A percentile compares a stretch with the other conserved stretches of the same genome.
Conservation (phyloP, 2,113 vertebrate species). For the Ptilorrhoa leucosticta region DNA sequence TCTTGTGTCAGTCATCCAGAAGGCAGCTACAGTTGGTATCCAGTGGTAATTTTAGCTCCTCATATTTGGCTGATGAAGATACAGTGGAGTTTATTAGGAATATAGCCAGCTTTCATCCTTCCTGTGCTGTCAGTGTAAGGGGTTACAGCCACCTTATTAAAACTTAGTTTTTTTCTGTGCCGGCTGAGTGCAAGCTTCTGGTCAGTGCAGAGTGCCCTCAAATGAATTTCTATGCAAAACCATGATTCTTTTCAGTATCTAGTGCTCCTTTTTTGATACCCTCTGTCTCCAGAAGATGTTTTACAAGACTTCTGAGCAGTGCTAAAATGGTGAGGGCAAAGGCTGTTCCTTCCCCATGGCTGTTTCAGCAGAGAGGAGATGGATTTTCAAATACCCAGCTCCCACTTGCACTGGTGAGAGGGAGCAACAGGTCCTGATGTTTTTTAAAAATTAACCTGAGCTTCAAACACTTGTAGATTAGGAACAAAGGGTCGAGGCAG, state of each 20-base stretch:
- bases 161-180: background rate
- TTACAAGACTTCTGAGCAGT: background rate
- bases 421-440: background rate
- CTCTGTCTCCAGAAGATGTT: background rate
- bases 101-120: background rate
- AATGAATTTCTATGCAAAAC: background rate
- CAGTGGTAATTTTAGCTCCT: background rate
- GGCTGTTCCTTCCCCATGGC: background rate
- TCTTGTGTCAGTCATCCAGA: background rate
- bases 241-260: background rate
- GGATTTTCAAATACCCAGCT: background rate
- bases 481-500: background rate
- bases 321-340: background rate
- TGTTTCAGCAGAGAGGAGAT: background rate
- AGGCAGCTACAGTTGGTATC: background rate
- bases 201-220: background rate
- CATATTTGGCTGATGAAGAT: background rate
- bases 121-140: background rate
- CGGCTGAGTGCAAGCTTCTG: background rate
- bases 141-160: background rate
- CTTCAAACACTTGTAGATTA: background rate
- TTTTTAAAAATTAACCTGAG: background rate
- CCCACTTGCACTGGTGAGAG: background rate
- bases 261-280: background rate
- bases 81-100: background rate